phyloP scores from a whole-genome alignment of 2,797 vertebrate genomes.

The Furcifer pardalis region DNA sequence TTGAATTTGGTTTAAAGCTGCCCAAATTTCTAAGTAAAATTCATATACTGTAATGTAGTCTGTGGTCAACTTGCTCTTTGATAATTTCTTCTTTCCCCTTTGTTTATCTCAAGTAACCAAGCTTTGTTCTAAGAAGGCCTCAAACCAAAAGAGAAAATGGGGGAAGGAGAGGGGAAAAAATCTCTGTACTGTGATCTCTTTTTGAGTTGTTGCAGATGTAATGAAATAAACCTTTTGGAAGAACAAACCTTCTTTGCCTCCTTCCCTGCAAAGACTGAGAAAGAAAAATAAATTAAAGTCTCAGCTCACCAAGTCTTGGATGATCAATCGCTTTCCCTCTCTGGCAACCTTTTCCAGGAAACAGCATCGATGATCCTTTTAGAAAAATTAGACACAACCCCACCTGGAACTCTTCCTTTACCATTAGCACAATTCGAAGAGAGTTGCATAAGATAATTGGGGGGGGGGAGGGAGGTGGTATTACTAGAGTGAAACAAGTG shows the following conservation, averaged over 20 bases:
- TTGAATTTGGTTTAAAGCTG: slow-evolving; percentile 40
- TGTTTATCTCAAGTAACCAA: slow-evolving; percentile 69
- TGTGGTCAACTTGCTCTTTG: slow-evolving; percentile 62
- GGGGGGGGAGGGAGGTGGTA: too few relatives aligned
- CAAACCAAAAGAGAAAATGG: slow-evolving; percentile 55
- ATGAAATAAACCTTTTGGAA: slow-evolving; percentile 68
- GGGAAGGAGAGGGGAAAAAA: not conserved
- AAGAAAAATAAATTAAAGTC: slow-evolving; percentile 72
- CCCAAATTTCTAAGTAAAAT: slow-evolving; percentile 48
- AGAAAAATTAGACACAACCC: not conserved
- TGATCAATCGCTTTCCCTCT: slow-evolving; percentile 17
- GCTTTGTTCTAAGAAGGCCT: slow-evolving; percentile 70
- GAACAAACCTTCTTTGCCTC: slow-evolving; percentile 71
- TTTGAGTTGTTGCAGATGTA: slow-evolving; percentile 70
- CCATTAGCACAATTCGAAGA: not conserved
- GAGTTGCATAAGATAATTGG: not conserved
- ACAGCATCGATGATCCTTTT: not conserved
- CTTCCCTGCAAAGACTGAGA: slow-evolving; percentile 55
- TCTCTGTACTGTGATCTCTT: slow-evolving; percentile 54
- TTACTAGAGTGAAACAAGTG: not conserved
- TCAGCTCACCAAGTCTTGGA: not conserved
- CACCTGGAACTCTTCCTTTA: not conserved
- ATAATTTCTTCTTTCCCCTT: slow-evolving; percentile 61
- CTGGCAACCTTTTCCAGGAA: slow-evolving; percentile 24
- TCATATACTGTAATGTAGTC: slow-evolving; percentile 47